phyloP scores from a whole-genome alignment of 2,113 vertebrate species.

The Platysteira castanea region DNA sequence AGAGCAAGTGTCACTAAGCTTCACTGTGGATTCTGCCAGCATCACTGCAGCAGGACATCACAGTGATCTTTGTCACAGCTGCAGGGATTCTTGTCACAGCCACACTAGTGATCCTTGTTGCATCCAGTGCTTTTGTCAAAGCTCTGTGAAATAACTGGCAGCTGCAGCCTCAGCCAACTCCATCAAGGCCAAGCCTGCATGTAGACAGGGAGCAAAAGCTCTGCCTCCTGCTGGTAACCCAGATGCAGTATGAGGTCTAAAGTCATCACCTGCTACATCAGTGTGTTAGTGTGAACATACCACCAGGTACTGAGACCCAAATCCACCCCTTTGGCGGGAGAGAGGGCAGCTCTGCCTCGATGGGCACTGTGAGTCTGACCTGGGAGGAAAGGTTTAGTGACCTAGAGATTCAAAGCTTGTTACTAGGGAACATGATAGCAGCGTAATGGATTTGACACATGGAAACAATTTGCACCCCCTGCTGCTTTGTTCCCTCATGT shows the following conservation, averaged over 20 bases:
- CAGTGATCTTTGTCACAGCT: not conserved
- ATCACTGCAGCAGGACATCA: not conserved
- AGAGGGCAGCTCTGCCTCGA: not conserved
- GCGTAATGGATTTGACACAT: not conserved
- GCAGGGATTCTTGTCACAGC: not conserved
- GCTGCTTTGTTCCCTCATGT: not conserved
- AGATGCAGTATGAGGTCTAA: fast-evolving
- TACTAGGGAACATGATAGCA: fast-evolving
- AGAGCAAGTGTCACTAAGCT: not conserved
- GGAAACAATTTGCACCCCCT: not conserved
- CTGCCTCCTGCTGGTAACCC: not conserved
- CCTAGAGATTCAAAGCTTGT: not conserved
- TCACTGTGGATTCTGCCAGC: not conserved
- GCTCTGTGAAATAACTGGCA: fast-evolving
- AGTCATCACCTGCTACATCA: not conserved
- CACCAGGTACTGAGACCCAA: fast-evolving
- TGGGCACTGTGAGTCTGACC: not conserved
- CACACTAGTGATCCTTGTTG: not conserved
- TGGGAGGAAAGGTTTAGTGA: not conserved
- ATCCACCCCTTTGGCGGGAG: fast-evolving
- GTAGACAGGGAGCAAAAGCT: not conserved
- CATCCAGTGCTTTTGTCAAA: not conserved
- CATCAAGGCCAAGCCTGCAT: not conserved
- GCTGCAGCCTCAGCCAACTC: not conserved
- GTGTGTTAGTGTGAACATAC: fast-evolving